Percentiles rank a stretch among this genome's conserved stretches.
phyloP scores from a whole-genome alignment of 2,113 vertebrate species.

The Tupaia tana region DNA sequence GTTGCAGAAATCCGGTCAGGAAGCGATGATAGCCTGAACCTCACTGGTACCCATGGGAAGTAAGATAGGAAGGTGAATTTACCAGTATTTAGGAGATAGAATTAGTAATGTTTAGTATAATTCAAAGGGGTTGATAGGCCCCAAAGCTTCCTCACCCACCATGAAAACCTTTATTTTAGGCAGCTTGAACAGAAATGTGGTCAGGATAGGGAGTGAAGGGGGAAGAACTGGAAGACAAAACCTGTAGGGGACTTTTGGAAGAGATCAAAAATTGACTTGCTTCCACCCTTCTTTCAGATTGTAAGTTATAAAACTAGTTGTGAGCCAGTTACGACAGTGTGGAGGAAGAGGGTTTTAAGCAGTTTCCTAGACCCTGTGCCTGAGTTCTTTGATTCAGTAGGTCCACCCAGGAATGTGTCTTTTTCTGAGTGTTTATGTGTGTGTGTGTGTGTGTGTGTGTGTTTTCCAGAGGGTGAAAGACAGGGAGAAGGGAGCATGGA shows the following conservation, averaged over 20 bases:
- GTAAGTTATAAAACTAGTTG: background rate
- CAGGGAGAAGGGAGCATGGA: too few species aligned
- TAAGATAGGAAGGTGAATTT: background rate
- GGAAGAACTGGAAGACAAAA: background rate
- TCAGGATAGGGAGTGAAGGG: background rate
- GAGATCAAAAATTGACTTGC: background rate
- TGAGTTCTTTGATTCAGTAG: constrained; percentile 37
- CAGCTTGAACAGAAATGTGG: background rate
- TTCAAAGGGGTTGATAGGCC: background rate
- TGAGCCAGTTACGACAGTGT: background rate
- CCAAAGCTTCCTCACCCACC: background rate
- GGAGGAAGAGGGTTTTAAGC: background rate
- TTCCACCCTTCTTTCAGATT: background rate
- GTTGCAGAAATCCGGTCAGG: background rate
- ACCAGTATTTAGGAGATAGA: background rate
- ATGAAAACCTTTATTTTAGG: background rate
- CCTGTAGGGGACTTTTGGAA: background rate
- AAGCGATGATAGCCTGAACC: background rate
- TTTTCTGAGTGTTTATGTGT: constrained; percentile 8
- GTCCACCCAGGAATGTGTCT: background rate
- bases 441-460: too few species aligned
- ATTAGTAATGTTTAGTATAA: background rate
- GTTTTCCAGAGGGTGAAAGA: too few species aligned
- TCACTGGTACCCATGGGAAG: background rate
- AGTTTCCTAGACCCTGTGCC: background rate